A percentile compares a stretch with the other conserved stretches of the same genome.
Conservation (phyloP, 2,113 vertebrate species). For the Clinocottus analis region DNA sequence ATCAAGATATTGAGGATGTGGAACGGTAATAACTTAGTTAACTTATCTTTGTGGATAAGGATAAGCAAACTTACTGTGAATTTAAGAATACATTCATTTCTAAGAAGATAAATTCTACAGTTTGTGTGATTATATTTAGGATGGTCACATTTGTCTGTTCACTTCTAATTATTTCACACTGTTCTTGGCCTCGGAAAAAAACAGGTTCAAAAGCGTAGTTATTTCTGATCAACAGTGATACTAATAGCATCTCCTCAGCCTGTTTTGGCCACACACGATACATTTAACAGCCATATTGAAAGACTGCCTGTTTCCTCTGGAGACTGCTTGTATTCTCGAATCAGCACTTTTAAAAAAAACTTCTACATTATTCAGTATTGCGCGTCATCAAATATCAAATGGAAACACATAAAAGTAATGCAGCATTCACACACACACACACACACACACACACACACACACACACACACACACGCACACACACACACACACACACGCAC, state of each 20-base stretch:
- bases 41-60: conserved; percentile 30
- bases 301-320: neutral
- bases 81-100: neutral
- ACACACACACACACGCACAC: neutral
- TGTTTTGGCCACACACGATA: neutral
- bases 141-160: neutral
- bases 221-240: conserved; percentile 12
- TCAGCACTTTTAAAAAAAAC: neutral
- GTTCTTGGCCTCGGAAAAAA: conserved; percentile 7
- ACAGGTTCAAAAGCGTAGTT: neutral
- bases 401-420: neutral
- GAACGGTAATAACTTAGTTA: too few species aligned
- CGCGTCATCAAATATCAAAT: conserved; percentile 10
- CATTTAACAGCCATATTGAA: neutral
- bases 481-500: neutral
- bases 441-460: neutral
- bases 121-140: neutral
- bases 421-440: conserved; percentile 7
- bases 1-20: conserved; percentile 21
- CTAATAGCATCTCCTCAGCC: conserved; percentile 6
- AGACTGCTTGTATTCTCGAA: conserved; percentile 14
- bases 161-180: neutral
- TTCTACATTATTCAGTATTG: conserved; percentile 31
- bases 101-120: neutral
- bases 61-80: neutral